These are phyloP conservation scores for Platyscapa corneri DNA, from an alignment of 1,140 invertebrate species.

Conservation along the genomic window DNA sequence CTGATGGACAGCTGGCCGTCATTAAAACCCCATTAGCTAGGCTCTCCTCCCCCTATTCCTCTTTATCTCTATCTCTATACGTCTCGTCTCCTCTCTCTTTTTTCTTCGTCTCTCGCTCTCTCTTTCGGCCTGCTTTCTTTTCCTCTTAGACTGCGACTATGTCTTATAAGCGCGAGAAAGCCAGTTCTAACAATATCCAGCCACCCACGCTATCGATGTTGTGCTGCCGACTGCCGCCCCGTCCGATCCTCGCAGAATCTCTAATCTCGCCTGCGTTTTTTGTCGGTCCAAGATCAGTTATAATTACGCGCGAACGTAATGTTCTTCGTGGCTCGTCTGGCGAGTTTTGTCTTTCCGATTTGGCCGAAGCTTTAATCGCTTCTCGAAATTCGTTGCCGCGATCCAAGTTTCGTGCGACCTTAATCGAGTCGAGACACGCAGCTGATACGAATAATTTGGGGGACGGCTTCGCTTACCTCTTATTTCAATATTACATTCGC, in stretches of 20 bases:
- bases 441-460: background rate
- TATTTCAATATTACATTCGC: too few relatives aligned
- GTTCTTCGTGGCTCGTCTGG: too few relatives aligned
- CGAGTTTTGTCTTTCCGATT: too few relatives aligned
- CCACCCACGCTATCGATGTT: constrained; percentile 3
- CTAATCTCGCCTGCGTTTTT: background rate
- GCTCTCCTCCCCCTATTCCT: background rate
- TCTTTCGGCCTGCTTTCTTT: constrained; percentile 51
- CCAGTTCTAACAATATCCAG: constrained; percentile 32
- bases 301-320: too few relatives aligned
- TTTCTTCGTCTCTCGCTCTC: background rate
- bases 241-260: background rate
- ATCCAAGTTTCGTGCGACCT: too few relatives aligned
- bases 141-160: background rate
- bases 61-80: constrained; percentile 7
- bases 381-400: background rate
- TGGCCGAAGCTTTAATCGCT: background rate
- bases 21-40: constrained; percentile 47
- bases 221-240: background rate
- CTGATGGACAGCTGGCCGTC: constrained; percentile 74
- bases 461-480: too few relatives aligned
- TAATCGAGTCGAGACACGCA: background rate
- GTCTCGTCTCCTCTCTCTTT: background rate
- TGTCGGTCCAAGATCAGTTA: background rate
- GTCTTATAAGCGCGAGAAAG: background rate